Evolutionary conservation across 2,113 vertebrate genomes (phyloP).

Genomic region (Clupea harengus): DNA sequence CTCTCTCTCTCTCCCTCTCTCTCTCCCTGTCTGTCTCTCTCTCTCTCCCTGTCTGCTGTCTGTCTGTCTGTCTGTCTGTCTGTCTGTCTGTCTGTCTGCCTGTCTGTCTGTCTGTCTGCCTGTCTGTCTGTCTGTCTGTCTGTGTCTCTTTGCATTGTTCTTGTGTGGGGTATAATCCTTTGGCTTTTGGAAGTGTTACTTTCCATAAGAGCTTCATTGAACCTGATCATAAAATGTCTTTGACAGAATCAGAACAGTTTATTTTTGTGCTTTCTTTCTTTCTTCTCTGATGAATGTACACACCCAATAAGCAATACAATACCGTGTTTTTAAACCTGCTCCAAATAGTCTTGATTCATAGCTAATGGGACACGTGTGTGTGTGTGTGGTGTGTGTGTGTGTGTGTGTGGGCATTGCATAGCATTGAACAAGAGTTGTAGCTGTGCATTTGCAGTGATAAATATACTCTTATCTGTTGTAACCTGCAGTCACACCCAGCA

Average conservation of each 20-base stretch:
- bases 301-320: neutral
- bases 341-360: no score
- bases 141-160: neutral
- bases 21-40: no score
- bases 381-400: no score
- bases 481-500: neutral
- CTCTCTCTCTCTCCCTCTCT: no score
- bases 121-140: neutral
- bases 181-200: neutral
- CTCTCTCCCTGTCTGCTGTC: no score
- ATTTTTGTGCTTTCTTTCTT: neutral
- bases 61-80: neutral
- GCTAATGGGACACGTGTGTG: no score
- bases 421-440: neutral
- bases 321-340: no score
- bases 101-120: neutral
- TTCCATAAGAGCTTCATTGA: neutral
- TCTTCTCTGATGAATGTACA: neutral
- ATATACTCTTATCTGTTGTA: neutral
- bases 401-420: no score
- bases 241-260: conserved; percentile 4
- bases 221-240: neutral
- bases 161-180: neutral
- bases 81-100: neutral
- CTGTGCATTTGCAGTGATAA: neutral